Conservation (phyloP, 2,797 vertebrate species). For the Acestrorhynchus altus region DNA sequence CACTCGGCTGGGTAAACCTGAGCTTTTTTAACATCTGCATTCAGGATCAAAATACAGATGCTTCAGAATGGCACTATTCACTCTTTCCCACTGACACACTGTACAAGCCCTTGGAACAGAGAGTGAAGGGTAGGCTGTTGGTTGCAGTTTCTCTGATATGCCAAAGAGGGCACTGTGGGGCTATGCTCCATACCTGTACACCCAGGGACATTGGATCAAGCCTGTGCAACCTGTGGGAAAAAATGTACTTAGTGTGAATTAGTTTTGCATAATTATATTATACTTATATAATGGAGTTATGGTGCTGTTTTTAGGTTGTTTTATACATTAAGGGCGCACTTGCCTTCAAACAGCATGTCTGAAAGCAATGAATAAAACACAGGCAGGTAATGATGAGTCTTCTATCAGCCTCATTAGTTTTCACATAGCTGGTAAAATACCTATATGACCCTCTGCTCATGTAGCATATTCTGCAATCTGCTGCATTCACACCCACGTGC, state of each 20-base stretch:
- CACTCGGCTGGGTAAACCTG: background rate
- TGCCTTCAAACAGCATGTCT: background rate
- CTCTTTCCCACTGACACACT: background rate
- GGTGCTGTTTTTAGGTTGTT: background rate
- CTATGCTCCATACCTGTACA: conserved; percentile 31
- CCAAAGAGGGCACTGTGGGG: conserved; percentile 65
- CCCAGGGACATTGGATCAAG: background rate
- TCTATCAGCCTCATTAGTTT: conserved; percentile 12
- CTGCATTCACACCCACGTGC: conserved; percentile 43
- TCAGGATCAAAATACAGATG: conserved; percentile 6
- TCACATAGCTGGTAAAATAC: conserved; percentile 23
- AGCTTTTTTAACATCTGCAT: background rate
- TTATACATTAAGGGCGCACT: background rate
- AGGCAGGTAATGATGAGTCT: background rate
- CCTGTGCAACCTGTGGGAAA: background rate
- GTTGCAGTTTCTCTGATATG: conserved; percentile 42
- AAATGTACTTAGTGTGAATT: conserved; percentile 1
- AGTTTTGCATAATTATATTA: conserved; percentile 4
- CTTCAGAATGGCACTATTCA: conserved; percentile 2
- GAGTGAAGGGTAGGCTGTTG: background rate
- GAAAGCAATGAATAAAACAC: background rate
- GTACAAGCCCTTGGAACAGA: background rate
- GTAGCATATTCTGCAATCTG: conserved; percentile 26
- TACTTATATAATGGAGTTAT: background rate
- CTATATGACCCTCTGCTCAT: conserved; percentile 24